Evolutionary conservation across 2,797 vertebrate genomes (phyloP).

Genomic region (Acipenser transmontanus): DNA sequence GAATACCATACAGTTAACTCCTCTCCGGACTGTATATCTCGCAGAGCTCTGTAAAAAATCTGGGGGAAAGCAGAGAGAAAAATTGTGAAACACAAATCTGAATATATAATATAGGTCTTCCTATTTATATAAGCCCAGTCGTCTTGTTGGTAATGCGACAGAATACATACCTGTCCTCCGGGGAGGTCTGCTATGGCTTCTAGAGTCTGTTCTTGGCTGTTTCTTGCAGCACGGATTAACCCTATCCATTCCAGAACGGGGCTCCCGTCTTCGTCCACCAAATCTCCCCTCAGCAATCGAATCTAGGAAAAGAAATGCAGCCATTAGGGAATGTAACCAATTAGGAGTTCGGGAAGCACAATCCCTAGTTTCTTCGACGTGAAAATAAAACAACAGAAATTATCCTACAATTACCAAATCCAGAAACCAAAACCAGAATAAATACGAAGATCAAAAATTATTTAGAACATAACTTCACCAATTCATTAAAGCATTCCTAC

Average conservation of each 20-base stretch:
- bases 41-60: slow-evolving; percentile 86
- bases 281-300: slow-evolving; percentile 80
- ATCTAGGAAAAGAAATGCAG: slow-evolving; percentile 54
- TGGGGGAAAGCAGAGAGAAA: slow-evolving; percentile 29
- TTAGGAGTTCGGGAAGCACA: too few species aligned
- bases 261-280: slow-evolving; percentile 84
- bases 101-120: too few species aligned
- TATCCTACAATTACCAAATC: too few species aligned
- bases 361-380: too few species aligned
- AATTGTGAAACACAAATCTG: too few species aligned
- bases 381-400: too few species aligned
- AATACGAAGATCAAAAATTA: too few species aligned
- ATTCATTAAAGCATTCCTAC: too few species aligned
- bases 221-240: slow-evolving; percentile 86
- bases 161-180: slow-evolving; percentile 81
- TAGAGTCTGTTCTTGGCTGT: slow-evolving; percentile 86
- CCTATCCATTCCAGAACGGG: slow-evolving; percentile 88
- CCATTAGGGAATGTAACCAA: too few species aligned
- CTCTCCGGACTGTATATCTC: slow-evolving; percentile 86
- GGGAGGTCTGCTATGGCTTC: slow-evolving; percentile 90
- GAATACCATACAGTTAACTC: slow-evolving; percentile 95
- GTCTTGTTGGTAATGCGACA: not conserved
- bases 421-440: too few species aligned
- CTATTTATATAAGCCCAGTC: not conserved
- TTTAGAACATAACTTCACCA: too few species aligned